Conservation (phyloP, 2,888 invertebrate species). For the Ommatoiulus sabulosus region DNA sequence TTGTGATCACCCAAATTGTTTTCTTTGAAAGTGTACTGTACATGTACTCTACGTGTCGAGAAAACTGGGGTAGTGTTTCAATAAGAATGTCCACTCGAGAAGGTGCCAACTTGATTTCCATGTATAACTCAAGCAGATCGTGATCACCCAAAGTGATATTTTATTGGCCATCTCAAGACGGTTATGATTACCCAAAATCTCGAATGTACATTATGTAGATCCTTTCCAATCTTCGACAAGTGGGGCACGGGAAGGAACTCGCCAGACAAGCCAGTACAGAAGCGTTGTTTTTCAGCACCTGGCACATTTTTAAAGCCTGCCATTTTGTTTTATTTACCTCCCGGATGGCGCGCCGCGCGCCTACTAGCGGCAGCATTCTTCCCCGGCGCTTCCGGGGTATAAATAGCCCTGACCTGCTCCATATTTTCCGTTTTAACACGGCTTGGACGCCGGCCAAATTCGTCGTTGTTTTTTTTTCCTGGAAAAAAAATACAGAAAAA, state of each 20-base stretch:
- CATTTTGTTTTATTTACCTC: slow-evolving; percentile 11
- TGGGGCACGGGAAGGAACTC: background rate
- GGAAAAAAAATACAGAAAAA: background rate
- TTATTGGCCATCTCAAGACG: too few species aligned
- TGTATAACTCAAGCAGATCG: too few species aligned
- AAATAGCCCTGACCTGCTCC: slow-evolving; percentile 55
- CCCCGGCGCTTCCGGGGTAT: slow-evolving; percentile 14
- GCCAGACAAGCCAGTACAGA: background rate
- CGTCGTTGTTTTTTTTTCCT: background rate
- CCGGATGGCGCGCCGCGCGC: background rate
- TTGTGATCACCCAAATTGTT: too few species aligned
- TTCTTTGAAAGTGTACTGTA: too few species aligned
- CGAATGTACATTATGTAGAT: too few species aligned
- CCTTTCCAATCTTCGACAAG: too few species aligned
- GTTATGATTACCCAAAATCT: too few species aligned
- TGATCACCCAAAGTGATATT: too few species aligned
- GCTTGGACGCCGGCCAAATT: background rate
- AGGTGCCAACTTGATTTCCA: too few species aligned
- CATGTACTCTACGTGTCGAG: too few species aligned
- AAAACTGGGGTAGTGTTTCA: too few species aligned
- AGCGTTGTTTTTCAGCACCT: background rate
- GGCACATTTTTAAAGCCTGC: background rate
- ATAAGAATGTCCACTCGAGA: too few species aligned
- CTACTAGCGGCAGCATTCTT: slow-evolving; percentile 21
- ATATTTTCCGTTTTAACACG: slow-evolving; percentile 10